A percentile compares a stretch with the other conserved stretches of the same genome.
Conservation (phyloP, 2,113 vertebrate genomes). For the Catharus minimus region DNA sequence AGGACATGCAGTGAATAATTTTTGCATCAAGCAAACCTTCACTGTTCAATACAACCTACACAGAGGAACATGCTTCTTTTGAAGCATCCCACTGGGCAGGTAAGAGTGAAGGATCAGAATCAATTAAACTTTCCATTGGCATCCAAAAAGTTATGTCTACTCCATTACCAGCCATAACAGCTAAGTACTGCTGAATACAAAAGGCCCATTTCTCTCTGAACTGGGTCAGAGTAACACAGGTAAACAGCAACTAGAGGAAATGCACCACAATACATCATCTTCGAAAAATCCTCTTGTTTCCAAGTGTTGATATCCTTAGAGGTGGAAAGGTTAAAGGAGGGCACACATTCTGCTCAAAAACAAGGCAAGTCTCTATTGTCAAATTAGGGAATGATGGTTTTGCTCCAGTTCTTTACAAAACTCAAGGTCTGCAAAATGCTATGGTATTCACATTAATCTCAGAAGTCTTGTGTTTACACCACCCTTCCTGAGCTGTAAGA, state of each 20-base stretch:
- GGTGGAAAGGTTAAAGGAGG: neutral
- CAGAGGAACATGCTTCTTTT: constrained; percentile 24
- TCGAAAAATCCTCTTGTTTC: neutral
- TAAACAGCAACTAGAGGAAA: neutral
- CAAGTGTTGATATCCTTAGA: neutral
- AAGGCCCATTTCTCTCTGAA: neutral
- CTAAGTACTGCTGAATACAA: neutral
- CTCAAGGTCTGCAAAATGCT: neutral
- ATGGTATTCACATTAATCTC: neutral
- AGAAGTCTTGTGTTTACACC: neutral
- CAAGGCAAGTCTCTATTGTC: neutral
- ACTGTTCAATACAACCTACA: constrained; percentile 8
- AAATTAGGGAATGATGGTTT: neutral
- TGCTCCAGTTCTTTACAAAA: neutral
- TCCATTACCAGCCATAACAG: neutral
- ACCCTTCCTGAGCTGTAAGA: neutral
- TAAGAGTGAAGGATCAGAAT: neutral
- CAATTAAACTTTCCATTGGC: neutral
- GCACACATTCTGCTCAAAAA: neutral
- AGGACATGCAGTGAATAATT: constrained; percentile 44
- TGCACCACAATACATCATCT: accelerated
- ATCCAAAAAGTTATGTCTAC: neutral
- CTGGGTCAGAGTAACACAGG: neutral
- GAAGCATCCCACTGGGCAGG: neutral
- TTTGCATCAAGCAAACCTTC: constrained; percentile 41